Evolutionary conservation across 1,140 invertebrate genomes (phyloP).

Genomic region (Drosophila kepulauana): DNA sequence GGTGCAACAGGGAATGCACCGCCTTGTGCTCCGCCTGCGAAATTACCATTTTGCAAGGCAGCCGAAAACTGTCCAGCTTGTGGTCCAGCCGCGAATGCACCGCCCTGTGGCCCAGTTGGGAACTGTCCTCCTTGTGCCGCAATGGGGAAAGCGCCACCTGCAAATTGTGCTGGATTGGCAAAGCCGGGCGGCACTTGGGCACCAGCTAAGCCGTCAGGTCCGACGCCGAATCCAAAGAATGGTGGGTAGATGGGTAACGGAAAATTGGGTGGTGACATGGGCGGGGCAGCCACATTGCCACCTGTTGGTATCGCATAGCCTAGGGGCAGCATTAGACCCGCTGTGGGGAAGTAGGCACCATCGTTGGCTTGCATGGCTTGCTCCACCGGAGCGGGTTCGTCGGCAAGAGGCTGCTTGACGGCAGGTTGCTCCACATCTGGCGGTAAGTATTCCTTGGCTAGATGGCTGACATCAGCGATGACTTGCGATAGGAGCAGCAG

Average conservation of each 20-base stretch:
- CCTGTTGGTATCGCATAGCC: slow-evolving; percentile 64
- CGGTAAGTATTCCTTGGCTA: slow-evolving; percentile 51
- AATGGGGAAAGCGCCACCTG: slow-evolving; percentile 17
- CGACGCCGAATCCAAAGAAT: slow-evolving; percentile 62
- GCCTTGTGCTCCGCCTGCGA: background rate
- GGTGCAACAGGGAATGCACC: slow-evolving; percentile 1
- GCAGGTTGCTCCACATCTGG: background rate
- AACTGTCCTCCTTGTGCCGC: slow-evolving; percentile 21
- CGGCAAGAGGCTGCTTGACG: background rate
- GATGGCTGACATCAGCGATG: slow-evolving; percentile 67
- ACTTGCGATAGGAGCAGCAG: slow-evolving; percentile 32
- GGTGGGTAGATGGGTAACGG: slow-evolving; percentile 73
- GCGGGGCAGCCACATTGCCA: slow-evolving; percentile 40
- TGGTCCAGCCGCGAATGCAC: slow-evolving; percentile 9
- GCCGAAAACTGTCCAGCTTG: slow-evolving; percentile 24
- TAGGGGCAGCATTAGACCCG: slow-evolving; percentile 51
- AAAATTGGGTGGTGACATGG: slow-evolving; percentile 61
- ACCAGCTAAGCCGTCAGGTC: slow-evolving; percentile 16
- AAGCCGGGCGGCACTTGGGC: slow-evolving; percentile 42
- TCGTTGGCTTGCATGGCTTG: slow-evolving; percentile 26
- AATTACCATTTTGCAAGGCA: background rate
- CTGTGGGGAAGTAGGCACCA: slow-evolving; percentile 46
- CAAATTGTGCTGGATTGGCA: slow-evolving; percentile 36
- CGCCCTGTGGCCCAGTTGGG: slow-evolving; percentile 17
- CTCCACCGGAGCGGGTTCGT: slow-evolving; percentile 2